These are phyloP conservation scores for Poeciliopsis turrubarensis DNA, from an alignment of 2,113 vertebrate genomes.

Conservation along the genomic window DNA sequence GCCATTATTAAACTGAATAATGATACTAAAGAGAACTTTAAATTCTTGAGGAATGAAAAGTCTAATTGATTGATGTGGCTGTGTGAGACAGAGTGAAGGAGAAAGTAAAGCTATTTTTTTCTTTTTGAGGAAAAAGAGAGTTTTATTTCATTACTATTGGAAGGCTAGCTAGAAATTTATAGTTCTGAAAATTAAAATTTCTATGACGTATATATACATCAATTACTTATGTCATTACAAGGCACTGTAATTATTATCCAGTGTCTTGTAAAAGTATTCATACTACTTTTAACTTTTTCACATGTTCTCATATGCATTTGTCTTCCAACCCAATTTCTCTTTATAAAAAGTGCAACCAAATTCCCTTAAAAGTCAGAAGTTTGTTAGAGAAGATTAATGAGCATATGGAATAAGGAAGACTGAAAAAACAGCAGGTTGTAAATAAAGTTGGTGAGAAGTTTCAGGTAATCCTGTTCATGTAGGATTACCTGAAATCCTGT, in stretches of 20 bases:
- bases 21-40: slow-evolving; percentile 36
- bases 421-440: too few relatives aligned
- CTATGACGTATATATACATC: neutral
- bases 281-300: neutral
- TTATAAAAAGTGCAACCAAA: neutral
- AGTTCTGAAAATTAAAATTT: slow-evolving; percentile 1
- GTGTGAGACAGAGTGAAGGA: slow-evolving; percentile 20
- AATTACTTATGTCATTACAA: neutral
- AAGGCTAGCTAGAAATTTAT: slow-evolving; percentile 15
- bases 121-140: slow-evolving; percentile 8
- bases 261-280: neutral
- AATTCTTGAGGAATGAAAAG: slow-evolving; percentile 38
- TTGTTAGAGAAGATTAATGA: neutral
- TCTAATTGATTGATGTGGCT: slow-evolving; percentile 64
- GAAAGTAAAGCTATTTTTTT: slow-evolving; percentile 44
- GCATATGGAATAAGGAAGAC: too few relatives aligned
- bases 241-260: neutral
- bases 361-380: neutral
- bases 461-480: too few relatives aligned
- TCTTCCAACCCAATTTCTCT: neutral
- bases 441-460: too few relatives aligned
- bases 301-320: neutral
- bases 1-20: slow-evolving; percentile 49
- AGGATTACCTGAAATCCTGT: too few relatives aligned
- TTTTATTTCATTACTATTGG: slow-evolving; percentile 22